A percentile compares a stretch with the other conserved stretches of the same genome.
Evolutionary conservation across 2,113 vertebrate species (phyloP).

Genomic region (Aspiorhynchus laticeps): DNA sequence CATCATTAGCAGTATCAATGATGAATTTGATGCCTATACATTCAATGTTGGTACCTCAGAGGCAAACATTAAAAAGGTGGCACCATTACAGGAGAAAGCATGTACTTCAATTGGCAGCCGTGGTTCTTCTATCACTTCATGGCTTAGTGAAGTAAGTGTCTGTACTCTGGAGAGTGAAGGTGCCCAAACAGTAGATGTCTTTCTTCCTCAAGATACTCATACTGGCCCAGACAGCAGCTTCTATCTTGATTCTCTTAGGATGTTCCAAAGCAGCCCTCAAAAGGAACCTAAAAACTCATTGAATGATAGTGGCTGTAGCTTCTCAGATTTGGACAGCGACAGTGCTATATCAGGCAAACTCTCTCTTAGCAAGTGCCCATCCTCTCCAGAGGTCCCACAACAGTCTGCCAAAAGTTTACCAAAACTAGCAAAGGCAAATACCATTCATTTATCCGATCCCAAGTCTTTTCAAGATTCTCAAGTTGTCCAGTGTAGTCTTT

Average conservation of each 20-base stretch:
- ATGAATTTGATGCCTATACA: slow-evolving; percentile 89
- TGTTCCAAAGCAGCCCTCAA: slow-evolving; percentile 70
- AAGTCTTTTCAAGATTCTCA: slow-evolving; percentile 66
- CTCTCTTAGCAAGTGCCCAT: slow-evolving; percentile 77
- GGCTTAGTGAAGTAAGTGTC: slow-evolving; percentile 78
- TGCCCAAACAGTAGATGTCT: slow-evolving; percentile 59
- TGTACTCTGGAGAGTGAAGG: slow-evolving; percentile 68
- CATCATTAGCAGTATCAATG: slow-evolving; percentile 94
- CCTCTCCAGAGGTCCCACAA: slow-evolving; percentile 78
- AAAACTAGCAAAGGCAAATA: slow-evolving; percentile 77
- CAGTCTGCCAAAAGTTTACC: slow-evolving; percentile 75
- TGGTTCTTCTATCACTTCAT: slow-evolving; percentile 78
- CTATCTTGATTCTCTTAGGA: slow-evolving; percentile 73
- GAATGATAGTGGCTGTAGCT: slow-evolving; percentile 83
- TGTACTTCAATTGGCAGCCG: slow-evolving; percentile 75
- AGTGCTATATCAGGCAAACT: slow-evolving; percentile 79
- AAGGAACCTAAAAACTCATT: slow-evolving; percentile 77
- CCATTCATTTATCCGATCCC: slow-evolving; percentile 69
- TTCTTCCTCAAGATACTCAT: slow-evolving; percentile 65
- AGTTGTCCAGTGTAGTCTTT: slow-evolving; percentile 92
- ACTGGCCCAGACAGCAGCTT: slow-evolving; percentile 69
- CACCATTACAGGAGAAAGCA: slow-evolving; percentile 73
- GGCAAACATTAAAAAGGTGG: slow-evolving; percentile 75
- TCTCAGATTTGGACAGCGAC: slow-evolving; percentile 80
- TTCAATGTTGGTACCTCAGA: slow-evolving; percentile 71